These are phyloP conservation scores for Tangara arthus DNA, from an alignment of 2,797 vertebrate genomes.

Conservation along the genomic window DNA sequence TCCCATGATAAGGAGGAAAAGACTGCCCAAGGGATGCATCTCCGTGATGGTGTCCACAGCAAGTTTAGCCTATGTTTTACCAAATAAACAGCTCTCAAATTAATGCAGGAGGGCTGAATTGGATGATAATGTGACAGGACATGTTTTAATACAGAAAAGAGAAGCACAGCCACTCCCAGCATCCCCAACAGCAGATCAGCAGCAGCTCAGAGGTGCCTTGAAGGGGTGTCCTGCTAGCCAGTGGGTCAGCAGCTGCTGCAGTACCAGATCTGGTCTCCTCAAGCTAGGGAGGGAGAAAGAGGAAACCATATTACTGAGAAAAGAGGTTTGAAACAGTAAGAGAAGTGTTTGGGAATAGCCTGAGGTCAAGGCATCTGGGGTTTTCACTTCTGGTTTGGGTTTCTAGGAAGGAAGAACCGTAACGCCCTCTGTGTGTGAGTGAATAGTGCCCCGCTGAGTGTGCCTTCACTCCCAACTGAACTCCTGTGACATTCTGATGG, in stretches of 20 bases:
- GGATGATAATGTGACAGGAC: neutral
- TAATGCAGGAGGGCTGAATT: neutral
- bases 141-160: neutral
- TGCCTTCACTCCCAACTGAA: neutral
- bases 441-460: neutral
- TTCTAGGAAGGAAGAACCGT: neutral
- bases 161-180: neutral
- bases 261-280: neutral
- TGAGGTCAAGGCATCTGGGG: neutral
- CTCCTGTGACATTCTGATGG: neutral
- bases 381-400: constrained; percentile 27
- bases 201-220: neutral
- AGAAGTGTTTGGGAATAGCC: neutral
- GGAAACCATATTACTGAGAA: neutral
- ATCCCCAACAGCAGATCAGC: neutral
- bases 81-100: neutral
- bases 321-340: neutral
- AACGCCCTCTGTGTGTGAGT: neutral
- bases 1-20: neutral
- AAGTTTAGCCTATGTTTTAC: neutral
- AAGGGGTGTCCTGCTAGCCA: neutral
- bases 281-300: neutral
- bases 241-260: neutral
- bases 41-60: neutral
- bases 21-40: neutral